A percentile compares a stretch with the other conserved stretches of the same genome.
These are phyloP conservation scores for Cariama cristata DNA, from an alignment of 2,113 vertebrate genomes.

Conservation along the genomic window DNA sequence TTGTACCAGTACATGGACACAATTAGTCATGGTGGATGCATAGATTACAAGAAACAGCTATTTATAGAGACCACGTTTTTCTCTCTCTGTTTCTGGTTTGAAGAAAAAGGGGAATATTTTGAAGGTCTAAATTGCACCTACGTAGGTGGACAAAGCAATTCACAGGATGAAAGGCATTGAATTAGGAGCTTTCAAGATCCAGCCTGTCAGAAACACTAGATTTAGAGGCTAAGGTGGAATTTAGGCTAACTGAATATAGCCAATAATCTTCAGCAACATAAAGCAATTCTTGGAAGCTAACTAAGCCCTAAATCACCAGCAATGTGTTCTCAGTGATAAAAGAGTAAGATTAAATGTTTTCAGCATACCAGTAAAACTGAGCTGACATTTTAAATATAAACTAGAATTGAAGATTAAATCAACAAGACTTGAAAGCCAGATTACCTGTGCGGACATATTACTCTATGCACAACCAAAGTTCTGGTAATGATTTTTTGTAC, in stretches of 20 bases:
- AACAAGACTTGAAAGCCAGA: neutral
- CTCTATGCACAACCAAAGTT: neutral
- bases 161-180: neutral
- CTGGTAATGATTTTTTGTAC: neutral
- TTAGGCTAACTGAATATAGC: neutral
- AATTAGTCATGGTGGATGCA: neutral
- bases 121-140: neutral
- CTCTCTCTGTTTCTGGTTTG: neutral
- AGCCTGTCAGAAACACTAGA: neutral
- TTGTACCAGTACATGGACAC: neutral
- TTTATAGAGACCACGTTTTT: neutral
- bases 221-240: neutral
- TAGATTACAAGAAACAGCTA: neutral
- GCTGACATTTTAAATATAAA: neutral
- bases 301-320: constrained; percentile 1
- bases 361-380: neutral
- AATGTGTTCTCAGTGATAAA: constrained; percentile 34
- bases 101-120: neutral
- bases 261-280: constrained; percentile 1
- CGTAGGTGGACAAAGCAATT: neutral
- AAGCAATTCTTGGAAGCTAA: constrained; percentile 23
- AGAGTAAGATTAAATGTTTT: constrained; percentile 16
- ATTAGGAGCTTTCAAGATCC: neutral
- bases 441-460: neutral
- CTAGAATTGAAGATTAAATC: constrained; percentile 9